Evolutionary conservation across 1,140 invertebrate genomes (phyloP), one percentile per base, ranked within the genome.

Genomic region (Drosophila ercepeae): DNA sequence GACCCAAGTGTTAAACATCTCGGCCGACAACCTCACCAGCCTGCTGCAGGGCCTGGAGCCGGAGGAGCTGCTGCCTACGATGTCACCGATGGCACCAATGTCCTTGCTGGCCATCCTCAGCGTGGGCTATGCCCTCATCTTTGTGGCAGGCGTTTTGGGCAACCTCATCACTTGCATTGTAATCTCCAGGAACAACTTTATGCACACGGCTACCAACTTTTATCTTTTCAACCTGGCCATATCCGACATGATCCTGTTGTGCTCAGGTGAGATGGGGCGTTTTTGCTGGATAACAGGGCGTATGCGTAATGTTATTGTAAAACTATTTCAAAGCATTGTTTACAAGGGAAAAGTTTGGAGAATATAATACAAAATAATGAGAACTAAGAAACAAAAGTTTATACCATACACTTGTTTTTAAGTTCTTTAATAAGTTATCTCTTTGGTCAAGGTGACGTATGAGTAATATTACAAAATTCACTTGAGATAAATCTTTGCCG

Each of bases 221-320:
- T 97, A 97, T 78, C 92, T 97, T 3, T 97, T 98, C 91, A 97
- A 95, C 89, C 92, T 98, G 75, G 97, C 97, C 4, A 93, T 98
- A 14, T 97, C 97, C 4, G 97, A 98, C 91, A 92, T 98, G 46
- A 92, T 98, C n/a, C 92, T 98, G 1, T 92, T 98, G 11, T 90
- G 95, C 27, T 94, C 93, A 63, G 90, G 90, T 91, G 45, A 27
- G 6, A 5, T 9, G 3, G 13, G 3, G 4, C 8, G 9, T 27
- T 2, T 27, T 27, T 27, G 8, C 9, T 11, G 9, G 1, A 0
- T 9, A 16, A 19, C 39, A 6, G 39, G 39, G 39, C 39, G 16
- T 19, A 42, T 42, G 8, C 39, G 39, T 18, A 42, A 42, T 39
- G 1, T 16, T 32, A 32, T 0, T n/a, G 32, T 7, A 34, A 34